A percentile compares a stretch with the other conserved stretches of the same genome.
Evolutionary conservation across 1,140 invertebrate genomes (phyloP).

Genomic region (Antheraea mylitta): DNA sequence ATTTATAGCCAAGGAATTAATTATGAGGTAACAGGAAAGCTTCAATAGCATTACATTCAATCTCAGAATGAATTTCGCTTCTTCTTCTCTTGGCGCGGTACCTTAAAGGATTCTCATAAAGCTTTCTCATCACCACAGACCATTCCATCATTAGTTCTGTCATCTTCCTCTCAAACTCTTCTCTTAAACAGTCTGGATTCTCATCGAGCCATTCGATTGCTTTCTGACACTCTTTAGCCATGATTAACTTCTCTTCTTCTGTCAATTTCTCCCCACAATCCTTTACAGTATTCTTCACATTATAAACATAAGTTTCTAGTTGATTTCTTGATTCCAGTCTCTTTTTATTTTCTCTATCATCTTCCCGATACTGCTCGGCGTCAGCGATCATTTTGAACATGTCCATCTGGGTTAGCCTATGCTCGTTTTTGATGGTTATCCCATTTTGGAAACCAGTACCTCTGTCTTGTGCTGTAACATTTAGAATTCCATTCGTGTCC

Average conservation of each 20-base stretch:
- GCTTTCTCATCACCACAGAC: conserved; percentile 72
- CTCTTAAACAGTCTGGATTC: conserved; percentile 80
- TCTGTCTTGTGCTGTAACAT: conserved; percentile 77
- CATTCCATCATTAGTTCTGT: conserved; percentile 78
- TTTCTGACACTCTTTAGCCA: conserved; percentile 76
- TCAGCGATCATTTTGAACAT: conserved; percentile 81
- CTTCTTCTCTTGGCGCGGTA: conserved; percentile 41
- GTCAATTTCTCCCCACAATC: conserved; percentile 59
- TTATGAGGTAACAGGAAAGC: too few relatives aligned
- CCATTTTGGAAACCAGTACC: conserved; percentile 66
- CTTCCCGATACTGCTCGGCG: conserved; percentile 79
- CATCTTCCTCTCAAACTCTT: conserved; percentile 80
- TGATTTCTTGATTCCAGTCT: conserved; percentile 83
- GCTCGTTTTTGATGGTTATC: conserved; percentile 75
- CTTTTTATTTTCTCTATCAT: conserved; percentile 76
- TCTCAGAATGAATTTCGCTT: conserved; percentile 24
- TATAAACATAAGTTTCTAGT: conserved; percentile 87
- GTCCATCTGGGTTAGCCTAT: conserved; percentile 64
- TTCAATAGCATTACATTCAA: background rate
- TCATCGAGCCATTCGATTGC: conserved; percentile 82
- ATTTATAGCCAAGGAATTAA: too few relatives aligned
- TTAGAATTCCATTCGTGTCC: conserved; percentile 58
- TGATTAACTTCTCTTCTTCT: conserved; percentile 58
- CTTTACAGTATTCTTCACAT: conserved; percentile 80
- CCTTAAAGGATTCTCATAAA: conserved; percentile 36